Conservation (phyloP, 2,797 vertebrate genomes). For the Falco rusticolus region DNA sequence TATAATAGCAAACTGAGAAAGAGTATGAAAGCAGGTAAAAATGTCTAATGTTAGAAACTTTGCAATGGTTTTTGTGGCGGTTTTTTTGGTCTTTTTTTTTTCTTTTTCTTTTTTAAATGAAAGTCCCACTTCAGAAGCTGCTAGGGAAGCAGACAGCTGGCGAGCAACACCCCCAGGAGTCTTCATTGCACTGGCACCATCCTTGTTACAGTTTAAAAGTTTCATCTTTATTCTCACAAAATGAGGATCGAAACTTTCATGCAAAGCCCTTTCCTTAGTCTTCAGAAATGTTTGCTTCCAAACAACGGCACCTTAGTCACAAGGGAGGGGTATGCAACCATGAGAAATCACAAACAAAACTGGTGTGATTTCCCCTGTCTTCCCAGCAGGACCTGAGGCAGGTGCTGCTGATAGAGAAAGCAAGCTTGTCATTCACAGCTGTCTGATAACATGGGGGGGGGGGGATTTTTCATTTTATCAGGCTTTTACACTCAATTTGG, state of each 20-base stretch:
- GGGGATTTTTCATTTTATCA: background rate
- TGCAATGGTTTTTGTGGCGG: background rate
- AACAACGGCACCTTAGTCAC: background rate
- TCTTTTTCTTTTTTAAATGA: background rate
- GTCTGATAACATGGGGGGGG: background rate
- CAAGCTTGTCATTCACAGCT: background rate
- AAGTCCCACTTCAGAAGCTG: background rate
- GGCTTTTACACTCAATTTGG: background rate
- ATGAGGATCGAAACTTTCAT: background rate
- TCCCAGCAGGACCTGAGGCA: background rate
- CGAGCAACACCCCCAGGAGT: background rate
- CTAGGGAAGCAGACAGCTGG: background rate
- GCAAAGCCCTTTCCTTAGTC: background rate
- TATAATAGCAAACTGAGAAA: background rate
- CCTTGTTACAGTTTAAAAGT: background rate
- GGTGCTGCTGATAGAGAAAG: background rate
- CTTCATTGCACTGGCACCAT: background rate
- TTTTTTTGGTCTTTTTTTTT: background rate
- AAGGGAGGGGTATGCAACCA: background rate
- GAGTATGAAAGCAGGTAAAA: background rate
- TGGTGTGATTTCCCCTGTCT: fast-evolving
- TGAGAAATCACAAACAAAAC: background rate
- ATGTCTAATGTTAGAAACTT: background rate
- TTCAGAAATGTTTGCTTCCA: conserved; percentile 2
- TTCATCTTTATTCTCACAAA: background rate